Base-by-base conservation (phyloP, 1,140 invertebrate species). In the Rhopalosiphum padi region DNA sequence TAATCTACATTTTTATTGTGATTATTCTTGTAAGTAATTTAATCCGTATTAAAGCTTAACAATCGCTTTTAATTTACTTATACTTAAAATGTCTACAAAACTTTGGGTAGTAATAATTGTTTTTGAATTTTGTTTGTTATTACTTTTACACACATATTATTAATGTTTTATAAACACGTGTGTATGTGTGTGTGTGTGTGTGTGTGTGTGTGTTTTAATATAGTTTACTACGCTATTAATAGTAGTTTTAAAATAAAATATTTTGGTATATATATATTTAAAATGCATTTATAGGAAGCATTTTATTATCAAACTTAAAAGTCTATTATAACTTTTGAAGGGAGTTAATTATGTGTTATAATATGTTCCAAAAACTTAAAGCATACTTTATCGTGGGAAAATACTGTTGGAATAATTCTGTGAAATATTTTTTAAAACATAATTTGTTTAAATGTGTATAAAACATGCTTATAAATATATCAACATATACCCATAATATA, bases 291-390 rank as follows among this genome's bases (percentile, higher is more conserved):
- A n/a, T 68, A 15, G 3, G 60, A 18, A 68, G 60, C 15, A n/a
- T 77, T 77, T 77, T 77, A 77, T 77, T 77, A 77, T 35, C n/a
- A 77, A 77, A 77, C 60, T 77, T n/a, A 77, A n/a, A 77, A 77
- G 30, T n/a, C 30, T 77, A 77, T 77, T 35, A 35, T 18, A 77
- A 77, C 60, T 77, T 77, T 77, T n/a, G n/a, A n/a, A 77, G 60
- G 30, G 60, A n/a, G 30, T n/a, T 77, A 77, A 77, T 77, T 77
- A 77, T n/a, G 60, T 77, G 60, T 77, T 77, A 77, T n/a, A 77
- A 77, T 77, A 77, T n/a, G 15, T 77, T n/a, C 60, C 15, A 77
- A 77, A 77, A 77, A n/a, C n/a, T 77, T n/a, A 77, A 77, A n/a
- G n/a, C n/a, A n/a, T 35, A 68, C 30, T 77, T n/a, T 4, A 77